phyloP scores from a whole-genome alignment of 2,888 invertebrate genomes.

The Xanthia togata region DNA sequence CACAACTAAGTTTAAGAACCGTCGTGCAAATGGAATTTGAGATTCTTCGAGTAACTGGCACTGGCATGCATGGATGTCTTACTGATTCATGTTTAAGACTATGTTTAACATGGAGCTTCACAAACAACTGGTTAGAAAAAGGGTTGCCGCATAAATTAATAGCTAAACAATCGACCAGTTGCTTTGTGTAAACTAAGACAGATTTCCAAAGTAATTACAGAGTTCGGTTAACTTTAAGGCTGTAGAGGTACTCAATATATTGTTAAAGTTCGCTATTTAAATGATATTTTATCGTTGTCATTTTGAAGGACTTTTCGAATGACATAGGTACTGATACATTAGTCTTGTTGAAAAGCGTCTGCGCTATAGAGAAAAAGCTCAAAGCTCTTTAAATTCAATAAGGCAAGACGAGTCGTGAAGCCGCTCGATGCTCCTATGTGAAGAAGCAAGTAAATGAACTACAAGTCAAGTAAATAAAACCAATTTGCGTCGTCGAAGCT shows the following conservation, averaged over 20 bases:
- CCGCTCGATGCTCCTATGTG: constrained; percentile 53
- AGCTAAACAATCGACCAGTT: constrained; percentile 35
- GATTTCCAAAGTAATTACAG: constrained; percentile 50
- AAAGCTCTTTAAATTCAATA: constrained; percentile 58
- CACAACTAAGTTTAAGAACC: constrained; percentile 49
- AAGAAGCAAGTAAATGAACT: constrained; percentile 66
- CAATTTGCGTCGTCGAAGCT: constrained; percentile 65
- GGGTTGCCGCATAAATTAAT: constrained; percentile 41
- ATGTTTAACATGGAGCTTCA: constrained; percentile 13
- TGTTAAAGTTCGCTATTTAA: constrained; percentile 39
- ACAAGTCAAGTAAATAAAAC: constrained; percentile 67
- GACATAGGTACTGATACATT: constrained; percentile 32
- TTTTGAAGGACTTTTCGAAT: constrained; percentile 25
- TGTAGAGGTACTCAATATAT: constrained; percentile 42
- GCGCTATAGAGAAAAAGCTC: constrained; percentile 28
- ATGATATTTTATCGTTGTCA: constrained; percentile 40
- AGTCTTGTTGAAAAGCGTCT: constrained; percentile 32
- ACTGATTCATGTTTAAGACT: constrained; percentile 24
- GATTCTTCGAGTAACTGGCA: constrained; percentile 34
- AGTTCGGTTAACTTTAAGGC: constrained; percentile 40
- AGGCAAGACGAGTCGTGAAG: constrained; percentile 54
- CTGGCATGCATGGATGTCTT: constrained; percentile 20
- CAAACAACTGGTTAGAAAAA: constrained; percentile 26
- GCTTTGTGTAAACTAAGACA: constrained; percentile 45
- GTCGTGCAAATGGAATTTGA: constrained; percentile 48